Conservation (phyloP, 2,797 vertebrate species). For the Channallabes apus region DNA sequence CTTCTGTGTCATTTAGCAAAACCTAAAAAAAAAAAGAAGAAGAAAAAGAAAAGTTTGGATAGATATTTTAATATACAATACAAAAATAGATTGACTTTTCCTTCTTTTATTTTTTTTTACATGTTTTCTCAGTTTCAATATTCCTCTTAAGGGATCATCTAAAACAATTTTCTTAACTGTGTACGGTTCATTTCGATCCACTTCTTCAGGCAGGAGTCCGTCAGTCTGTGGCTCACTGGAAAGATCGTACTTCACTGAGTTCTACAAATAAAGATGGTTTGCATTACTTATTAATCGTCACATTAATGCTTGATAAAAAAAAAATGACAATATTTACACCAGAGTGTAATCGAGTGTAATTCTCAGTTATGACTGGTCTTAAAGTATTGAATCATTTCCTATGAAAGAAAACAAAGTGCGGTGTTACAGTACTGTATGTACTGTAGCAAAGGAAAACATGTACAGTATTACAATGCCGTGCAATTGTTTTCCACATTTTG, state of each 20-base stretch:
- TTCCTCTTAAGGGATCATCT: not conserved
- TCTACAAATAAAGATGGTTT: conserved; percentile 59
- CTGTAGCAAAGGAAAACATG: too few species aligned
- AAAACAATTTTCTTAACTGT: conserved; percentile 55
- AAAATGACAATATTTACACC: not conserved
- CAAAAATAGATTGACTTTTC: not conserved
- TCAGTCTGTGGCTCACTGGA: conserved; percentile 49
- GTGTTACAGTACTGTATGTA: too few species aligned
- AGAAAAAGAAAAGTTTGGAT: conserved; percentile 2
- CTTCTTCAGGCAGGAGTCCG: conserved; percentile 40
- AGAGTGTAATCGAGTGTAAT: not conserved
- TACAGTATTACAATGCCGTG: too few species aligned
- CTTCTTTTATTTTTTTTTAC: not conserved
- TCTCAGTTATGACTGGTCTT: not conserved
- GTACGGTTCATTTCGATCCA: conserved; percentile 41
- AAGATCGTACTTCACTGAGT: conserved; percentile 60
- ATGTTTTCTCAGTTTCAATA: not conserved
- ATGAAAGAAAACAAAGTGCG: not conserved
- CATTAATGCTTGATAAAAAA: not conserved
- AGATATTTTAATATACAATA: not conserved
- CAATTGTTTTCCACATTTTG: too few species aligned
- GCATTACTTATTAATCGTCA: not conserved
- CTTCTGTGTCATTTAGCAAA: conserved; percentile 56
- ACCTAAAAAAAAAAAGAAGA: conserved; percentile 59
- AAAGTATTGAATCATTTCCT: not conserved